A percentile compares a stretch with the other conserved stretches of the same genome.
phyloP scores from a whole-genome alignment of 2,797 vertebrate genomes.

The Jordanella pulchra region DNA sequence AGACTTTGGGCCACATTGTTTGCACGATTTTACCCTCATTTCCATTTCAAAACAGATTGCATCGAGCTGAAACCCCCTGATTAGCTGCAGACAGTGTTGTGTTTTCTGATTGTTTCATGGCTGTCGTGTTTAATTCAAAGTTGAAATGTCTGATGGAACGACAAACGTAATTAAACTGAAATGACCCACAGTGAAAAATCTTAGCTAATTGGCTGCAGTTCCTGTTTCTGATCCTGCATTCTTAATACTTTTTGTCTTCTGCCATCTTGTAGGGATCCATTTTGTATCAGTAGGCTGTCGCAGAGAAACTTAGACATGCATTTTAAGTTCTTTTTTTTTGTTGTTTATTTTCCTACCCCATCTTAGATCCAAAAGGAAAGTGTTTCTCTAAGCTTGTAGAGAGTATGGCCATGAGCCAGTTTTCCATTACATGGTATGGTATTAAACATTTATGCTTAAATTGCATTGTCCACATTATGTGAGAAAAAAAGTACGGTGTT shows the following conservation, averaged over 20 bases:
- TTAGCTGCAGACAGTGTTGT: conserved; percentile 16
- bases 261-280: background rate
- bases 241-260: background rate
- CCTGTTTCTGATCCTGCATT: background rate
- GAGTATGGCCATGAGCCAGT: background rate
- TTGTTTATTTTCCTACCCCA: background rate
- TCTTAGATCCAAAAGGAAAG: background rate
- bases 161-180: background rate
- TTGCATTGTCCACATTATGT: background rate
- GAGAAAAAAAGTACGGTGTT: background rate
- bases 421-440: conserved; percentile 3
- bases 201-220: background rate
- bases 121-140: background rate
- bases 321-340: background rate
- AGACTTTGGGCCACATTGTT: conserved; percentile 22
- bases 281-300: background rate
- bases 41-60: conserved; percentile 10
- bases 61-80: conserved; percentile 4
- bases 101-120: background rate
- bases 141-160: background rate
- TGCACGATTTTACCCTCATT: conserved; percentile 47
- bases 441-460: background rate
- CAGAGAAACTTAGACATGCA: background rate
- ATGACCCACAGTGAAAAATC: background rate
- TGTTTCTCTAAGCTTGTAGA: background rate